Evolutionary conservation across 2,888 invertebrate genomes (phyloP).

Genomic region (Vesta saturnalis): DNA sequence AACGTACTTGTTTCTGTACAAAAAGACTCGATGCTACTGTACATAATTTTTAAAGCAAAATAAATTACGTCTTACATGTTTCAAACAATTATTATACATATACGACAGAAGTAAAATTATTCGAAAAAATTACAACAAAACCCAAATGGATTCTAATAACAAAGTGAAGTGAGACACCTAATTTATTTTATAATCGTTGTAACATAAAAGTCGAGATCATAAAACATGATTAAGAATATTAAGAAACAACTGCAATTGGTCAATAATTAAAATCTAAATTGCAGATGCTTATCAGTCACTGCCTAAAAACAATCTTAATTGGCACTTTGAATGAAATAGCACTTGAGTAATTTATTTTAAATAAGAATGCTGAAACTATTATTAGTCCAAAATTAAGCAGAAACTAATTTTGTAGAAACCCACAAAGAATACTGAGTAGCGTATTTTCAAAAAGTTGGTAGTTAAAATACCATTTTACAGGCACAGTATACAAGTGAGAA

Average conservation of each 20-base stretch:
- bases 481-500: constrained; percentile 60
- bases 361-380: constrained; percentile 49
- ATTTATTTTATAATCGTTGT: constrained; percentile 54
- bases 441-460: constrained; percentile 52
- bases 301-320: constrained; percentile 59
- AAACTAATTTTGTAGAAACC: constrained; percentile 47
- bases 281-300: constrained; percentile 43
- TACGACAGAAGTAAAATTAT: constrained; percentile 53
- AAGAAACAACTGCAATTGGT: constrained; percentile 37
- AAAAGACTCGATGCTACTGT: constrained; percentile 61
- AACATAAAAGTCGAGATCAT: constrained; percentile 61
- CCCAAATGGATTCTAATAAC: constrained; percentile 30
- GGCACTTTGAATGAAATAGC: constrained; percentile 63
- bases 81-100: constrained; percentile 61
- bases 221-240: constrained; percentile 45
- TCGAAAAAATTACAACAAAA: constrained; percentile 50
- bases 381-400: constrained; percentile 28
- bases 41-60: constrained; percentile 62
- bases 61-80: constrained; percentile 60
- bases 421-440: constrained; percentile 60
- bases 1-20: constrained; percentile 60
- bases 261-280: constrained; percentile 23
- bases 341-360: constrained; percentile 52
- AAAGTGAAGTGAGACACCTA: constrained; percentile 43
- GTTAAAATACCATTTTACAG: constrained; percentile 57